Evolutionary conservation across 1,140 invertebrate genomes (phyloP).

Genomic region (Apocrypta bakeri): DNA sequence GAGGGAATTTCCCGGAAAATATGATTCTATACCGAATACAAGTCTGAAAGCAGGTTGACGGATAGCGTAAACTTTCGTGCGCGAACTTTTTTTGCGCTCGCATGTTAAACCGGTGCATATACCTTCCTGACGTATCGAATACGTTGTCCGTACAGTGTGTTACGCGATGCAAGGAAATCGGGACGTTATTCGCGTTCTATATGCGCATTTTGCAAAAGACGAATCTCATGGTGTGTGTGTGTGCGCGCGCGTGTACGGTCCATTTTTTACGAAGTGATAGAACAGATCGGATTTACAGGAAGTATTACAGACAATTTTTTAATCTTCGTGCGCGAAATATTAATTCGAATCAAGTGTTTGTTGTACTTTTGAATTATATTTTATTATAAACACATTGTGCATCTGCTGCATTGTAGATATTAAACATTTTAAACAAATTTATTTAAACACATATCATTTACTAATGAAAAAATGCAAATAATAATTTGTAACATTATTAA

Average conservation of each 20-base stretch:
- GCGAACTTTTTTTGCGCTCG: constrained; percentile 11
- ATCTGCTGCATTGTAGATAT: neutral
- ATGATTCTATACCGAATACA: neutral
- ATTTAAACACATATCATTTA: too few species aligned
- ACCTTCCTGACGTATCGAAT: neutral
- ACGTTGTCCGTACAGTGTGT: neutral
- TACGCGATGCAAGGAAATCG: constrained; percentile 2
- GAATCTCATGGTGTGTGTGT: too few species aligned
- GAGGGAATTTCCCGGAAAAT: neutral
- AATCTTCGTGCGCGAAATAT: neutral
- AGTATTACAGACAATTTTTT: neutral
- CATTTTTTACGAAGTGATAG: constrained; percentile 1
- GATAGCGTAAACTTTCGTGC: constrained; percentile 18
- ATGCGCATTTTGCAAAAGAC: too few species aligned
- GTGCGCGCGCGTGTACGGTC: neutral
- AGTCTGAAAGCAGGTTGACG: neutral
- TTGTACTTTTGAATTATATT: neutral
- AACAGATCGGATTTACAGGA: constrained; percentile 22
- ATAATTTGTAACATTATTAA: too few species aligned
- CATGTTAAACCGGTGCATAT: too few species aligned
- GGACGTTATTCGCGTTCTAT: neutral
- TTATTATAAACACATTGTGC: neutral
- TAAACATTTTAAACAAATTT: too few species aligned
- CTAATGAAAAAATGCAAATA: too few species aligned
- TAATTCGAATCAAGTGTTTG: neutral